These are phyloP conservation scores for Hipparchia sbordonii DNA, from an alignment of 2,888 invertebrate species.

Conservation along the genomic window DNA sequence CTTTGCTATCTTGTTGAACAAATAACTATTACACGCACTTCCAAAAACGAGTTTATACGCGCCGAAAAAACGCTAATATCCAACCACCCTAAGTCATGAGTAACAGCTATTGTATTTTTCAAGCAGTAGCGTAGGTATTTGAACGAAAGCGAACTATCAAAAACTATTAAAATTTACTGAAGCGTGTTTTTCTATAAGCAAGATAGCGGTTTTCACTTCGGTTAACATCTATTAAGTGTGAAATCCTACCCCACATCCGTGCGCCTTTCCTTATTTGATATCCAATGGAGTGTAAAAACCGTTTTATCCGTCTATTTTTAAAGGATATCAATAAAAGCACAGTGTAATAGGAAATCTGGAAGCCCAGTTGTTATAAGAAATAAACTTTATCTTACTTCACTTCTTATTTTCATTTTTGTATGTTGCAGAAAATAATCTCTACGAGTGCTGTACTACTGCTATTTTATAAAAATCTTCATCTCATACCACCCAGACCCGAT, in stretches of 20 bases:
- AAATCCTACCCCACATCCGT: slow-evolving; percentile 26
- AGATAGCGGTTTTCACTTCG: slow-evolving; percentile 27
- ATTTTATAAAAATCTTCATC: no score
- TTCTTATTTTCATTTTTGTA: no score
- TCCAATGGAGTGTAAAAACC: slow-evolving; percentile 9
- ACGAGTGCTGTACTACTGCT: no score
- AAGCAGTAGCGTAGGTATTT: not conserved
- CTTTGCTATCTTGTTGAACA: no score
- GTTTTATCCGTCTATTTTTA: not conserved
- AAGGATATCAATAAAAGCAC: slow-evolving; percentile 3
- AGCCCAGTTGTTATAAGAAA: not conserved
- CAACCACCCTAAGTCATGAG: no score
- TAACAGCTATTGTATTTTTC: no score
- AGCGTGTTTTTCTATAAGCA: slow-evolving; percentile 37
- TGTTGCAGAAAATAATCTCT: no score
- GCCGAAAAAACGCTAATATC: no score
- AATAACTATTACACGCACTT: no score
- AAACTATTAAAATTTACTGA: slow-evolving; percentile 11
- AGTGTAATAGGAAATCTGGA: not conserved
- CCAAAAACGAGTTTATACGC: no score
- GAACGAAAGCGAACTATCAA: not conserved
- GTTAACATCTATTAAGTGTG: slow-evolving; percentile 42
- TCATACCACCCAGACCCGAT: no score
- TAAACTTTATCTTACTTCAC: not conserved
- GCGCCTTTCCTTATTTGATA: slow-evolving; percentile 18